Conservation (phyloP, 2,113 vertebrate genomes). For the Sclerurus mexicanus region DNA sequence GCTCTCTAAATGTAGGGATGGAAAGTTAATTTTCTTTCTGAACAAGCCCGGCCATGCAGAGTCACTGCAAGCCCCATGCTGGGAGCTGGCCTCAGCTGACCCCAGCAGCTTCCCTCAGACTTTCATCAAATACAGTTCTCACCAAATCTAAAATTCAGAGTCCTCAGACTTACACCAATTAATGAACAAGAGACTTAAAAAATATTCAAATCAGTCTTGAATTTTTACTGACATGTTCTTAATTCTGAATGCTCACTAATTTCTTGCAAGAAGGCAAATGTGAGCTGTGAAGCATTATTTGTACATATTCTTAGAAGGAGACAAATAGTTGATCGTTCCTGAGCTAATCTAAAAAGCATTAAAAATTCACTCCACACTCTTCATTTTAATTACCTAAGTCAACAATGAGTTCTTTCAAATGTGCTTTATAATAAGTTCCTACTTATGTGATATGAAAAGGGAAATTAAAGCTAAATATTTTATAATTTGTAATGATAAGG, state of each 20-base stretch:
- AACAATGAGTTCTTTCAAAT: constrained; percentile 65
- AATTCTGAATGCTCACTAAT: constrained; percentile 24
- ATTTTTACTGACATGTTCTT: constrained; percentile 8
- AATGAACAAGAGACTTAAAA: constrained; percentile 1
- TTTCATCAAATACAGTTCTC: not conserved
- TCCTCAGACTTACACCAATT: not conserved
- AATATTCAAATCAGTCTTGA: not conserved
- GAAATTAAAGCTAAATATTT: constrained; percentile 77
- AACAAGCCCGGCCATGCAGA: not conserved
- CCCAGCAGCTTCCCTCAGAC: not conserved
- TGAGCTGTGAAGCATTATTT: constrained; percentile 25
- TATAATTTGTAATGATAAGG: constrained; percentile 61
- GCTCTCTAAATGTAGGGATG: not conserved
- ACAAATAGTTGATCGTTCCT: constrained; percentile 36
- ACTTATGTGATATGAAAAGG: constrained; percentile 46
- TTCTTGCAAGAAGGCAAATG: constrained; percentile 19
- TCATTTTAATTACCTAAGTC: constrained; percentile 69
- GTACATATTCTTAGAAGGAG: constrained; percentile 23
- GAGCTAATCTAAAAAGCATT: constrained; percentile 63
- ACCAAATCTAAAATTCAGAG: not conserved
- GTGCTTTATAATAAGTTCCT: constrained; percentile 60
- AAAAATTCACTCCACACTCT: constrained; percentile 65
- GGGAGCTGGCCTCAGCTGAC: not conserved
- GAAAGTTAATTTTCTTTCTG: not conserved
- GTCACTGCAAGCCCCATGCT: rapidly evolving